A percentile compares a stretch with the other conserved stretches of the same genome.
These are phyloP conservation scores for Borostomias antarcticus DNA, from an alignment of 2,797 vertebrate genomes.

Conservation along the genomic window DNA sequence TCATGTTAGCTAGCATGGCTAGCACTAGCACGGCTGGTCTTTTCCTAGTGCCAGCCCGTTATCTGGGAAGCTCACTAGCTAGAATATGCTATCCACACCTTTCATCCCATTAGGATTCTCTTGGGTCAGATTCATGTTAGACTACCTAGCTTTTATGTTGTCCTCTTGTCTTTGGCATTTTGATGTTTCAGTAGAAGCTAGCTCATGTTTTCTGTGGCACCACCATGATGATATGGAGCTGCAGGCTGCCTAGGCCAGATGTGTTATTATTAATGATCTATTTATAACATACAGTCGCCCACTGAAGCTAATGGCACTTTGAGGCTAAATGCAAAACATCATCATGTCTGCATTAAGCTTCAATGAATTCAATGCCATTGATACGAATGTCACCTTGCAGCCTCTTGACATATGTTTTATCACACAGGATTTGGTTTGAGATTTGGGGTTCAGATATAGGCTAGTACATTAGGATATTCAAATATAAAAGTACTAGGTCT, in stretches of 20 bases:
- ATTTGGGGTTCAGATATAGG: too few species aligned
- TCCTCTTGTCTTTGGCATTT: background rate
- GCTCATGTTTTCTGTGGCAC: background rate
- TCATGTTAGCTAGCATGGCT: background rate
- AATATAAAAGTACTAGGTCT: too few species aligned
- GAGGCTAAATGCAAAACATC: background rate
- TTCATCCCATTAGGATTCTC: background rate
- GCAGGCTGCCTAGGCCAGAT: background rate
- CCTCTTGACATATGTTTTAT: too few species aligned
- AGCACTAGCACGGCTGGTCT: conserved; percentile 33
- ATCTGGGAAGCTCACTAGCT: conserved; percentile 12
- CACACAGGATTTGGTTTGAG: too few species aligned
- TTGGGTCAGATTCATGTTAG: background rate
- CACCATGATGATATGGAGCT: too few species aligned
- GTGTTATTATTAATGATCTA: background rate
- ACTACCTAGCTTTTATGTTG: background rate
- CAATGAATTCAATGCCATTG: too few species aligned
- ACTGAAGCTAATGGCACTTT: background rate
- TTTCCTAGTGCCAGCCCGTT: background rate
- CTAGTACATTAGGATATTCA: too few species aligned
- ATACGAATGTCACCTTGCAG: too few species aligned
- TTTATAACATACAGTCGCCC: background rate
- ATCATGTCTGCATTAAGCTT: too few species aligned
- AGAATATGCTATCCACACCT: background rate
- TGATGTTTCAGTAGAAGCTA: background rate